A percentile compares a stretch with the other conserved stretches of the same genome.
Conservation (phyloP, 2,113 vertebrate species). For the Myotis lucifugus region DNA sequence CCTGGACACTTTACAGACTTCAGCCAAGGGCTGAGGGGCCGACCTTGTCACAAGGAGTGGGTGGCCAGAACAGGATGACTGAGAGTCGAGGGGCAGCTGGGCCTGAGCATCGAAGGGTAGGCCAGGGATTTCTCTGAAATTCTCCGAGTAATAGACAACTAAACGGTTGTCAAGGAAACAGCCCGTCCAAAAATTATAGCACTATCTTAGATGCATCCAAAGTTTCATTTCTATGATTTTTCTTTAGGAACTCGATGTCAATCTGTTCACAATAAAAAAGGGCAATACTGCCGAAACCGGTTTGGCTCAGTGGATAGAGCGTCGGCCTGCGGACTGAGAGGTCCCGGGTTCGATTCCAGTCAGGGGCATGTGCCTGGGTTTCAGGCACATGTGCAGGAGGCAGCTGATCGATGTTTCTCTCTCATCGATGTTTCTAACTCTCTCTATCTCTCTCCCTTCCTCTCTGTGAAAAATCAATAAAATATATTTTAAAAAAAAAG, state of each 20-base stretch:
- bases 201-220: background rate
- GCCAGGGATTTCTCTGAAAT: constrained; percentile 17
- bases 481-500: no score
- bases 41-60: background rate
- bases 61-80: background rate
- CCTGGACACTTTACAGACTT: background rate
- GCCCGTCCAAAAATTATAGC: background rate
- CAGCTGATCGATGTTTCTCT: no score
- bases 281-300: no score
- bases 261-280: background rate
- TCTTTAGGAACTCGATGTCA: constrained; percentile 31
- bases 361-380: no score
- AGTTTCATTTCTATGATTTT: constrained; percentile 41
- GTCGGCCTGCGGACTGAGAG: no score
- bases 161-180: constrained; percentile 29
- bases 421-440: no score
- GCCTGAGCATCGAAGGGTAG: background rate
- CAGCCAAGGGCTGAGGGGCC: background rate
- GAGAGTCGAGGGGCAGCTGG: background rate
- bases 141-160: background rate
- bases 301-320: no score
- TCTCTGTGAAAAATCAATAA: no score
- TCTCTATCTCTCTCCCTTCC: no score
- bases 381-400: no score
- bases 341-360: no score